Evolutionary conservation across 2,113 vertebrate species (phyloP).

Genomic region (Grallaria varia): DNA sequence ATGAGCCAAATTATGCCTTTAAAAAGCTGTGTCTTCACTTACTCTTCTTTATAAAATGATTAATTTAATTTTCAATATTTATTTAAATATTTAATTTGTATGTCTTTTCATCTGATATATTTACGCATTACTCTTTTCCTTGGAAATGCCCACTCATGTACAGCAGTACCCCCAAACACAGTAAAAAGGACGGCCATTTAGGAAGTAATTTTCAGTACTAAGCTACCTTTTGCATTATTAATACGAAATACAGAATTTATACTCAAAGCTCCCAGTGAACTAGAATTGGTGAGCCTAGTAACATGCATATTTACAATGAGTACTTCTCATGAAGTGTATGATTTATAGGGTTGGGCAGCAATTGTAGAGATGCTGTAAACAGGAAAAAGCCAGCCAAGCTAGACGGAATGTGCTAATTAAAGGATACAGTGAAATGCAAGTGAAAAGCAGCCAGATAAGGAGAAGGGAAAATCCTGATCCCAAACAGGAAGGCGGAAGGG

Average conservation of each 20-base stretch:
- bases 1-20: background rate
- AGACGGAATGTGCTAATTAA: constrained; percentile 55
- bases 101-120: background rate
- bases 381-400: constrained; percentile 45
- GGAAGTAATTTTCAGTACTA: background rate
- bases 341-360: background rate
- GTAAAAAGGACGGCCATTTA: background rate
- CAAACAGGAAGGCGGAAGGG: background rate
- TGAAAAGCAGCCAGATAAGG: constrained; percentile 21
- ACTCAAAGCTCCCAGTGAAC: background rate
- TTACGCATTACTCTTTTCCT: background rate
- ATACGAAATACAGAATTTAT: background rate
- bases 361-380: constrained; percentile 31
- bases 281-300: background rate
- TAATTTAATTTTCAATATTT: background rate
- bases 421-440: background rate
- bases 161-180: background rate
- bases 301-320: background rate
- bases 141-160: background rate
- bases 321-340: background rate
- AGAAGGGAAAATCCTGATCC: constrained; percentile 33
- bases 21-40: background rate
- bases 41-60: background rate
- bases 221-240: background rate
- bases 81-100: background rate